Base-by-base conservation (phyloP, 2,888 invertebrate genomes). In the Eristalinus sepulchralis region DNA sequence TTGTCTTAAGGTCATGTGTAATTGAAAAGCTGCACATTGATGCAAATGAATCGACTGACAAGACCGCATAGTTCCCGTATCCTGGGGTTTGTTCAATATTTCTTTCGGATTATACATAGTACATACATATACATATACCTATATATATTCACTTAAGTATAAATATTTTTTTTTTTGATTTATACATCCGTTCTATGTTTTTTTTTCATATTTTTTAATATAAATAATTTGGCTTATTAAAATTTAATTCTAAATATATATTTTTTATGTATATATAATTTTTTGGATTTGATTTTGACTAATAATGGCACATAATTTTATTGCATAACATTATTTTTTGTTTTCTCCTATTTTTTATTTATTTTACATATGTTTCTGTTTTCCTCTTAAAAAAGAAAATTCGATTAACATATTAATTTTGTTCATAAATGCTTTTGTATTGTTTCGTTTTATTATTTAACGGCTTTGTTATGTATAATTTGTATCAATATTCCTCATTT, bases 271-370 rank as follows among this genome's bases (percentile, higher is more conserved):
- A 73, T 81, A 83, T 81, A 75, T 86, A 72, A 79, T 88, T 72
- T 88, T 17, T 85, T 77, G 68, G 55, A 68, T 81, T 86, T 83
- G 81, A 85, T 85, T 85, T 90, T 88, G 89, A 89, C 90, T 91
- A 90, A 90, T 92, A 92, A 92, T 91, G 92, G 92, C 92, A 92
- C 92, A 92, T 91, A 90, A 89, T 91, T 91, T 92, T 92, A 92
- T 92, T 92, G 92, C 91, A 91, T 91, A 90, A 89, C 88, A 90
- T 88, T 62, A n/a, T 67, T 67, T 59, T 36, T 27, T 71, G 64
- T 57, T 80, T 33, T 59, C 10, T 76, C 27, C 47, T 62, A 80
- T 75, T 81, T 70, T 76, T 53, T 57, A 62, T 57, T 73, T 17
- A 64, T 71, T 71, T 79, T 71, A 55, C 70, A 73, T 34, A 17